Evolutionary conservation across 2,888 invertebrate genomes (phyloP).

Genomic region (Lasius fuliginosus): DNA sequence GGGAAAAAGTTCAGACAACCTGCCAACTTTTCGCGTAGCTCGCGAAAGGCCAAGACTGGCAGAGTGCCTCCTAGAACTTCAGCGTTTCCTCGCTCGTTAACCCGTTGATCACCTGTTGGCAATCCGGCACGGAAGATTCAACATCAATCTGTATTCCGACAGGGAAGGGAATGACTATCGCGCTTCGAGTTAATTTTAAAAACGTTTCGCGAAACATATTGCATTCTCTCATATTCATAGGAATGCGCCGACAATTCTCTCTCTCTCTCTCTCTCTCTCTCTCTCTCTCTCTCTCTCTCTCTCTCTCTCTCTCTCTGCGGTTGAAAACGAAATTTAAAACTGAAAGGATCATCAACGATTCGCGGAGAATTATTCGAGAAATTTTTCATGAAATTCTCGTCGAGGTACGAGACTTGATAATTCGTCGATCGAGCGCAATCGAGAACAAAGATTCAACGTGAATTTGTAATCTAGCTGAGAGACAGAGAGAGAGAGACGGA

Average conservation of each 20-base stretch:
- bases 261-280: not conserved
- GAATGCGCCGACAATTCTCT: not conserved
- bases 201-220: slow-evolving; percentile 4
- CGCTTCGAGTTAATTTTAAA: slow-evolving; percentile 6
- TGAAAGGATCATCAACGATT: not conserved
- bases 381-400: slow-evolving; percentile 12
- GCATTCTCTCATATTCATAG: not conserved
- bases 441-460: not conserved
- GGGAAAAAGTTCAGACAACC: slow-evolving; percentile 37
- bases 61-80: slow-evolving; percentile 30
- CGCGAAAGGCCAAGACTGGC: not conserved
- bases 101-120: slow-evolving; percentile 52
- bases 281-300: not conserved
- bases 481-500: not conserved
- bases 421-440: not conserved
- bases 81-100: slow-evolving; percentile 40
- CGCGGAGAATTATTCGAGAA: not conserved
- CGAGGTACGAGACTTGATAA: slow-evolving; percentile 16
- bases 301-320: not conserved
- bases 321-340: slow-evolving; percentile 21
- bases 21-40: slow-evolving; percentile 44
- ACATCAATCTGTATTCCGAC: slow-evolving; percentile 23
- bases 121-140: slow-evolving; percentile 8
- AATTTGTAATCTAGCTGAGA: not conserved
- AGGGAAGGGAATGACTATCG: not conserved